A percentile compares a stretch with the other conserved stretches of the same genome.
Conservation (phyloP, 2,888 invertebrate genomes). For the Drosophila paranaensis region DNA sequence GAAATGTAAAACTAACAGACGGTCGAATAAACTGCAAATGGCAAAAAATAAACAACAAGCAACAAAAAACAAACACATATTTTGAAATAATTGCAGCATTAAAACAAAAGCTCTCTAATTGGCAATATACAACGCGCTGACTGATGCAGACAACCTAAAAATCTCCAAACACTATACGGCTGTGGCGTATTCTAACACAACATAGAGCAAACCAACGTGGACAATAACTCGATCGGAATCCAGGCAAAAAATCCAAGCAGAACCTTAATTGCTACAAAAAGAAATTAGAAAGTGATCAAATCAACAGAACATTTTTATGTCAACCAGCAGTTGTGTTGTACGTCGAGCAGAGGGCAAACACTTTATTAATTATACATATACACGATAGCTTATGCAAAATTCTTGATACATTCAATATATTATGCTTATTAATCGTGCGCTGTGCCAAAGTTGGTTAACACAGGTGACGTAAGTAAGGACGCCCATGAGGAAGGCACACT, state of each 20-base stretch:
- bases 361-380: constrained; percentile 27
- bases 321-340: constrained; percentile 35
- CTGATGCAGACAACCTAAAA: constrained; percentile 5
- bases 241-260: constrained; percentile 5
- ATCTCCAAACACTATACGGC: not conserved
- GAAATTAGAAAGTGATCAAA: constrained; percentile 12
- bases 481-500: not conserved
- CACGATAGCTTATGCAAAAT: constrained; percentile 68
- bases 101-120: not conserved
- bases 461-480: constrained; percentile 73
- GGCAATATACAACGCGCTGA: not conserved
- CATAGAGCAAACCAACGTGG: constrained; percentile 21
- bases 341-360: constrained; percentile 54
- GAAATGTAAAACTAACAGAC: constrained; percentile 28
- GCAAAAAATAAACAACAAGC: constrained; percentile 29
- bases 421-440: constrained; percentile 74
- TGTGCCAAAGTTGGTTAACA: constrained; percentile 67
- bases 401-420: constrained; percentile 55
- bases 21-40: constrained; percentile 7
- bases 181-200: not conserved
- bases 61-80: constrained; percentile 3
- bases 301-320: constrained; percentile 31
- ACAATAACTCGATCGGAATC: constrained; percentile 17
- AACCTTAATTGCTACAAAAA: constrained; percentile 6
- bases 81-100: constrained; percentile 1